Evolutionary conservation across 2,113 vertebrate genomes (phyloP).

Genomic region (Falco punctatus): DNA sequence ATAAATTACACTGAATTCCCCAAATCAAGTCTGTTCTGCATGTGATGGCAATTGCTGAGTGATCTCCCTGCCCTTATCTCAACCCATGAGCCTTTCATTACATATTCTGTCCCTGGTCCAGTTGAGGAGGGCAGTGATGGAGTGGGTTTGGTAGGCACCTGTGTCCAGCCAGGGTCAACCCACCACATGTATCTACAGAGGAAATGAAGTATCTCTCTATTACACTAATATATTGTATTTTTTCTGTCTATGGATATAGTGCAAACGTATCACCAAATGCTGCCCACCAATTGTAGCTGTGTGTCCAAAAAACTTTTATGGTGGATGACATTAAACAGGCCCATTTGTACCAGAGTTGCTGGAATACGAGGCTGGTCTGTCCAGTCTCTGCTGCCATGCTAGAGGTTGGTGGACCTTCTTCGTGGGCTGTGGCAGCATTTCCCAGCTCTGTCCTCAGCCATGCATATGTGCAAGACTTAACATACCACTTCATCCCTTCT

Average conservation of each 20-base stretch:
- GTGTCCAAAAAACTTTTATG: neutral
- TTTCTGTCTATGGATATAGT: neutral
- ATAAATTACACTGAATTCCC: too few species aligned
- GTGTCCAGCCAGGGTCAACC: too few species aligned
- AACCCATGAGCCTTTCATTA: too few species aligned
- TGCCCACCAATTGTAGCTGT: rapidly evolving
- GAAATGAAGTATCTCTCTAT: neutral
- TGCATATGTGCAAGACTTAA: rapidly evolving
- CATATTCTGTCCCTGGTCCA: too few species aligned
- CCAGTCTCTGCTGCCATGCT: neutral
- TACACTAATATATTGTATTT: neutral
- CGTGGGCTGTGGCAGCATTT: neutral
- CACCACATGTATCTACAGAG: neutral
- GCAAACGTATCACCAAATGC: neutral
- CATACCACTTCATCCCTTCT: neutral
- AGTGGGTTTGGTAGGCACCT: too few species aligned
- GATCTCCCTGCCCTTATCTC: too few species aligned
- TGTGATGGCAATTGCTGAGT: too few species aligned
- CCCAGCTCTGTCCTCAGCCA: neutral
- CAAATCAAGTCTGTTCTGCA: too few species aligned
- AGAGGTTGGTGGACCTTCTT: rapidly evolving
- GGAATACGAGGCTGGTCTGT: rapidly evolving
- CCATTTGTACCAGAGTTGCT: neutral
- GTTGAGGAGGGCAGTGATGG: too few species aligned
- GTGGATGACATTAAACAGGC: neutral